These are phyloP conservation scores for Rhodinocichla rosea DNA, from an alignment of 2,113 vertebrate genomes.

Conservation along the genomic window DNA sequence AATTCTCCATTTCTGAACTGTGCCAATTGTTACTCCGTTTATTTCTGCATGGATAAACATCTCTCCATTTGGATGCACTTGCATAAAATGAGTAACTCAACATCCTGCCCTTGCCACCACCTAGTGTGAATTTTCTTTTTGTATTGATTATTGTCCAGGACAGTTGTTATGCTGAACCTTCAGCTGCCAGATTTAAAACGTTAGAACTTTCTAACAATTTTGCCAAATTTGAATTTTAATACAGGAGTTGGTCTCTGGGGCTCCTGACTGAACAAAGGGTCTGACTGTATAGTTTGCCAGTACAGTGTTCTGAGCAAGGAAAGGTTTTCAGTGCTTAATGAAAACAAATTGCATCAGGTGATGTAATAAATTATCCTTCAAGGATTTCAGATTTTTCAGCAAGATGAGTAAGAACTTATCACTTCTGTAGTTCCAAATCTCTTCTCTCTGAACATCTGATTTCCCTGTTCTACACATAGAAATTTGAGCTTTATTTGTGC, in stretches of 20 bases:
- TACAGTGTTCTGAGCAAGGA: background rate
- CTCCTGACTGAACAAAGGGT: background rate
- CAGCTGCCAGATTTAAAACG: background rate
- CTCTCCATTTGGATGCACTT: conserved; percentile 49
- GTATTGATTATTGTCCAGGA: background rate
- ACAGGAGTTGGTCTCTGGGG: background rate
- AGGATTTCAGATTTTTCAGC: conserved; percentile 2
- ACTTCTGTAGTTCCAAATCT: background rate
- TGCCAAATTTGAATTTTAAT: conserved; percentile 46
- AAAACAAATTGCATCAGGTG: background rate
- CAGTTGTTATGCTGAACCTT: conserved; percentile 6
- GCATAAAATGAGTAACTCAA: conserved; percentile 23
- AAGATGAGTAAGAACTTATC: background rate
- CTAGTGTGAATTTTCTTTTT: conserved; percentile 31
- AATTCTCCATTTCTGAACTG: conserved; percentile 58
- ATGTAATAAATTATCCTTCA: background rate
- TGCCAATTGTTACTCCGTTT: conserved; percentile 60
- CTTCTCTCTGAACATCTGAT: background rate
- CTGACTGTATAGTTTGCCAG: conserved; percentile 11
- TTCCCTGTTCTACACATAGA: conserved; percentile 5
- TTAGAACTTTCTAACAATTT: background rate
- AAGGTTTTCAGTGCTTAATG: background rate
- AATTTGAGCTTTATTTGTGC: background rate
- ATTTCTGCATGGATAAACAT: conserved; percentile 67
- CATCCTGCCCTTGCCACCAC: conserved; percentile 45